Percentiles rank a stretch among this genome's conserved stretches.
phyloP scores from a whole-genome alignment of 2,888 invertebrate species.

The Plebejus melissa region DNA sequence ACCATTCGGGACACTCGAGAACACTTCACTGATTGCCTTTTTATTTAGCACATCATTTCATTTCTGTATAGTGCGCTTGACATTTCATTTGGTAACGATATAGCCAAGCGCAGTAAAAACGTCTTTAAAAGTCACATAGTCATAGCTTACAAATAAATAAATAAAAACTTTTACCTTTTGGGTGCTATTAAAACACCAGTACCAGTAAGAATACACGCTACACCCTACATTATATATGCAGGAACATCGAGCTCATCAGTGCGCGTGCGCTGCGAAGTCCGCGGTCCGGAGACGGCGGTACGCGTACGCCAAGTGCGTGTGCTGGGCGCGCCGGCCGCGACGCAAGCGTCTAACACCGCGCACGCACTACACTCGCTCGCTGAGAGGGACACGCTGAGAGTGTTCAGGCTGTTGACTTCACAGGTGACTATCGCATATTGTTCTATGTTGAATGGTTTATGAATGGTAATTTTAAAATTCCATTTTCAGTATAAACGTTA shows the following conservation, averaged over 20 bases:
- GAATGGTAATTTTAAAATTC: too few species aligned
- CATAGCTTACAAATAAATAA: too few species aligned
- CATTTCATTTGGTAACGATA: too few species aligned
- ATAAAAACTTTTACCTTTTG: too few species aligned
- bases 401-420: slow-evolving; percentile 94
- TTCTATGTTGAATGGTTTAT: too few species aligned
- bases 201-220: not conserved
- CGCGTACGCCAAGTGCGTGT: slow-evolving; percentile 89
- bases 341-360: slow-evolving; percentile 41
- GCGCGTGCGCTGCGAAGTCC: slow-evolving; percentile 88
- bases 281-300: slow-evolving; percentile 94
- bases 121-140: too few species aligned
- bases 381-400: slow-evolving; percentile 93
- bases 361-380: slow-evolving; percentile 91
- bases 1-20: too few species aligned
- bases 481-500: too few species aligned
- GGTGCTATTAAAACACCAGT: not conserved
- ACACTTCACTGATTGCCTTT: too few species aligned
- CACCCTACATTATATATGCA: slow-evolving; percentile 48
- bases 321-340: slow-evolving; percentile 49
- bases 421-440: slow-evolving; percentile 77
- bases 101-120: too few species aligned
- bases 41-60: too few species aligned
- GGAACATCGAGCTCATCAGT: slow-evolving; percentile 63
- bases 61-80: too few species aligned